Base-by-base conservation (phyloP, 2,113 vertebrate genomes). In the Rhinopomastus cyanomelas region DNA sequence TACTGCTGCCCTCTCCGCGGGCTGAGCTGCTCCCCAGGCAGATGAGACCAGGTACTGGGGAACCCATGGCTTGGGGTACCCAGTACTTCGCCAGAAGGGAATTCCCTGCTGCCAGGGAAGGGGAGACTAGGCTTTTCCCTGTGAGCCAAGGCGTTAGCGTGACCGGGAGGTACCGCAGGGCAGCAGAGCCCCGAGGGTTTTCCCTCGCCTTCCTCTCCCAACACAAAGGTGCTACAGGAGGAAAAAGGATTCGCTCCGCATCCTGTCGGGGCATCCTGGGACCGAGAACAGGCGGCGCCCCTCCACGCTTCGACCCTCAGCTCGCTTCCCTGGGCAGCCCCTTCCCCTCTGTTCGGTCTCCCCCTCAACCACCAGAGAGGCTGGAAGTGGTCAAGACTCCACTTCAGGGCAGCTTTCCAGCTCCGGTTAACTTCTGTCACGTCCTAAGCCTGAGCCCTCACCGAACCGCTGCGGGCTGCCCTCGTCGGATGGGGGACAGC, bases 231-330 rank as follows among this genome's bases (percentile, higher is more conserved):
- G 18, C 56, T 75, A n/a, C n/a, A 4, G 11, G 12, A 32, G 36
- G 27, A 10, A 13, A 22, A 44, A 17, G 7, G 30, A 9, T 21
- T 69, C 21, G 51, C 51, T 39, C 21, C 6, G 59, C 6, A 1
- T 36, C 53, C 36, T 55, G 30, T 3, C 42, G 4, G 6, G 2
- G 36, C 18, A 1, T 1, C 7, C 29, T 2, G 64, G 36, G n/a
- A 39, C 18, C 36, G 37, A 49, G 30, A 21, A 32, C 49, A 29
- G 34, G 67, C 37, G 88, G 68, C 18, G 3, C 25, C 46, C 5
- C 16, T 13, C 27, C 51, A 9, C 44, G 12, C 34, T 14, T 25
- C 69, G 18, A 11, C 27, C 26, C 18, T 48, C 69, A 23, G 36
- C 48, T 55, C 39, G 46, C 42, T 42, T 16, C 44, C 39, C 75